A percentile compares a stretch with the other conserved stretches of the same genome.
phyloP scores from a whole-genome alignment of 2,797 vertebrate genomes.

The Manis pentadactyla region DNA sequence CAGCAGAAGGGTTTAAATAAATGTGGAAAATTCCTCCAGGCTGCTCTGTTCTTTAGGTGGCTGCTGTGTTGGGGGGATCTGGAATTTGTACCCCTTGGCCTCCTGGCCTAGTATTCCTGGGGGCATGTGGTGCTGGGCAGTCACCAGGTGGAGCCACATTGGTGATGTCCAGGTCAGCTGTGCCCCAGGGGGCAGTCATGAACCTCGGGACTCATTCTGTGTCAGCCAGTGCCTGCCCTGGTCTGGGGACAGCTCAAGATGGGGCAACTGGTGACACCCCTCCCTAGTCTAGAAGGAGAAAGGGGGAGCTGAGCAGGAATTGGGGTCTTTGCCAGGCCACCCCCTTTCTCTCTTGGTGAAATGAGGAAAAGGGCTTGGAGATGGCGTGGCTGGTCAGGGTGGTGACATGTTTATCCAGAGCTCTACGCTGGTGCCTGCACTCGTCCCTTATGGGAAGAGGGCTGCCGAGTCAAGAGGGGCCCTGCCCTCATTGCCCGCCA shows the following conservation, averaged over 20 bases:
- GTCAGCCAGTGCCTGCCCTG: not conserved
- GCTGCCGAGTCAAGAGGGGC: not conserved
- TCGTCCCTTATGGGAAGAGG: not conserved
- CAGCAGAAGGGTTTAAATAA: conserved; percentile 57
- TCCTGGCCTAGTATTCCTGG: not conserved
- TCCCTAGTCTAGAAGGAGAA: not conserved
- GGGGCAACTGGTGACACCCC: not conserved
- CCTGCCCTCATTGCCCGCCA: too few species aligned
- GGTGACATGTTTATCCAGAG: too few species aligned
- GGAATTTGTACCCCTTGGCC: too few species aligned
- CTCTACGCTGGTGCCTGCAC: too few species aligned
- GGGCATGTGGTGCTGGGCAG: fast-evolving
- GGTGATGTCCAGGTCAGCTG: not conserved
- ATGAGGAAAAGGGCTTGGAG: not conserved
- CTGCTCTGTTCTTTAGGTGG: not conserved
- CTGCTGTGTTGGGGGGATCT: not conserved
- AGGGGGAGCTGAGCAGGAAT: not conserved
- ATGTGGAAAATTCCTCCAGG: not conserved
- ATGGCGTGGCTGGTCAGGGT: fast-evolving
- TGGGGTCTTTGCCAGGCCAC: not conserved
- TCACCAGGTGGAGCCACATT: not conserved
- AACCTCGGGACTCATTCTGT: not conserved
- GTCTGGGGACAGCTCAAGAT: not conserved
- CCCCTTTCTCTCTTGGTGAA: not conserved
- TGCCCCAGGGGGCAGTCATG: not conserved